Base-by-base conservation (phyloP, 2,797 vertebrate species). In the Lacerta bilineata region DNA sequence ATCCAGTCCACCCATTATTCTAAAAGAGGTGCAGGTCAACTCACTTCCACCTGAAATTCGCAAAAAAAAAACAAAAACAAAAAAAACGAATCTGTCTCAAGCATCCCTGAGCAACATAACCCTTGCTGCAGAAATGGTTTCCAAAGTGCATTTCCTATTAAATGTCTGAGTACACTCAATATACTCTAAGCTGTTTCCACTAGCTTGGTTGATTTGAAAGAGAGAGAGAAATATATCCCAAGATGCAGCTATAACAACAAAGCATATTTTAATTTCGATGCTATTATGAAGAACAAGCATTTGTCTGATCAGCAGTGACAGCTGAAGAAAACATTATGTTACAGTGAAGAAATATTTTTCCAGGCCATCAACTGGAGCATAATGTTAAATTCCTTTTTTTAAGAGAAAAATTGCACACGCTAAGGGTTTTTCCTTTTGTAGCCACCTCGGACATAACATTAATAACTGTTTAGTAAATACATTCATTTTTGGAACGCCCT, bases 241-340 rank as follows among this genome's bases (percentile, higher is more conserved):
- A 27, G 55, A n/a, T 82, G 25, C 41, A 76, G 29, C 71, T 83
- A 68, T 77, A 88, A 88, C 78, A 87, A 87, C n/a, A 75, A 25
- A 4, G 7, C 55, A 68, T 20, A 87, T 87, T 87, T 82, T 83
- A 64, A 64, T 82, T 77, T 55, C 46, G 33, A 68, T 15, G 41
- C 87, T 88, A 88, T 77, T 77, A 88, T 76, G 80, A 68, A 83
- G 83, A 88, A 77, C 59, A 77, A 88, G 41, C 23, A 50, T 77
- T 77, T 50, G 61, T 77, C 72, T 83, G 80, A 83, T 50, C 33
- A 39, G 59, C 41, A 68, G 23, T 88, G 80, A 83, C 86, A 88
- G 59, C 72, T 83, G 29, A 66, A 27, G 15, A 55, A 86, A 86
- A n/a, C 13, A 43, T 46, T 64, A 7, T 66, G 55, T 66, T 83